These are phyloP conservation scores for Nomada flava DNA, from an alignment of 2,888 invertebrate genomes.

Conservation along the genomic window DNA sequence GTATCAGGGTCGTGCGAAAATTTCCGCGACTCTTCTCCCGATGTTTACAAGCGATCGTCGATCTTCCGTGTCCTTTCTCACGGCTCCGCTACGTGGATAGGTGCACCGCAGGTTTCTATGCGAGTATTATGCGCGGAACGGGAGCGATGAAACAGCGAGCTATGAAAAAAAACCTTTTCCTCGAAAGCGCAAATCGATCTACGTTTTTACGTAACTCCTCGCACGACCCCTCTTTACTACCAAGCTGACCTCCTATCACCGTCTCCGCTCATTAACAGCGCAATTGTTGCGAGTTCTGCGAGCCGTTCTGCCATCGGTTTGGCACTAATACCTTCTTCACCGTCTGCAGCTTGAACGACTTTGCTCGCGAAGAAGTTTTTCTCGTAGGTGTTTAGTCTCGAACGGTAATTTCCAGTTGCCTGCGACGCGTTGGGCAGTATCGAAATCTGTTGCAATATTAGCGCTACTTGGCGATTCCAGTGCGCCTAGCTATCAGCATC, in stretches of 20 bases:
- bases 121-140: conserved; percentile 63
- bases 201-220: conserved; percentile 18
- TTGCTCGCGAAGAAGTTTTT: not conserved
- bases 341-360: not conserved
- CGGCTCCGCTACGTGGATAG: conserved; percentile 53
- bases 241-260: conserved; percentile 14
- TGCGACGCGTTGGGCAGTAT: too few species aligned
- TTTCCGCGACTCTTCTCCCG: conserved; percentile 59
- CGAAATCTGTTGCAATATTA: too few species aligned
- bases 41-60: conserved; percentile 69
- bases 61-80: conserved; percentile 71
- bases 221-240: conserved; percentile 13
- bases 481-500: too few species aligned
- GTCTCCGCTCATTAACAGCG: not conserved
- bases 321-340: not conserved
- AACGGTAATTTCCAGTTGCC: not conserved
- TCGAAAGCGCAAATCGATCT: conserved; percentile 55
- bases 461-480: too few species aligned
- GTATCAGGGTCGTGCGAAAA: conserved; percentile 71
- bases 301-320: not conserved
- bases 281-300: not conserved
- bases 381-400: not conserved
- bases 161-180: conserved; percentile 53
- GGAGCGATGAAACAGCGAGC: conserved; percentile 55
- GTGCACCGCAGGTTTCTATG: conserved; percentile 52